A percentile compares a stretch with the other conserved stretches of the same genome.
Conservation (phyloP, 2,888 invertebrate species). For the Parnassius glacialis region DNA sequence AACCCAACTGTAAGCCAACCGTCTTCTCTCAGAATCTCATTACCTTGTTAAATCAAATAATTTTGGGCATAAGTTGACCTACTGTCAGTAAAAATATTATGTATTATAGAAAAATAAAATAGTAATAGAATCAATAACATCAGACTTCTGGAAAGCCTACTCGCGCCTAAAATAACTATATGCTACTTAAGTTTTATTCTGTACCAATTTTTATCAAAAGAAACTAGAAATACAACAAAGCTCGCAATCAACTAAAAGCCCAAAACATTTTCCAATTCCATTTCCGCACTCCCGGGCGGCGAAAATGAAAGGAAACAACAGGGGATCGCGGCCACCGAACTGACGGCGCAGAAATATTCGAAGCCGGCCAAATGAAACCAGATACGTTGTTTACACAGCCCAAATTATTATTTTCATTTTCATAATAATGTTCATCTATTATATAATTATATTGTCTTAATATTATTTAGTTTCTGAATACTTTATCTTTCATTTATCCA, state of each 20-base stretch:
- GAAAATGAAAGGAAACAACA: conserved; percentile 64
- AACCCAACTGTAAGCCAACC: too few species aligned
- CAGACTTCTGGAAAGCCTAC: not conserved
- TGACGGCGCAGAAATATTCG: conserved; percentile 11
- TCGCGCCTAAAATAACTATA: not conserved
- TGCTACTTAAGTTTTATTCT: not conserved
- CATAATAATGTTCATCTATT: too few species aligned
- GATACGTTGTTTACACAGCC: not conserved
- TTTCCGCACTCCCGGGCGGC: conserved; percentile 62
- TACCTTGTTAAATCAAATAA: too few species aligned
- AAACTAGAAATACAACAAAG: conserved; percentile 28
- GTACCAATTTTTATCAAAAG: conserved; percentile 13
- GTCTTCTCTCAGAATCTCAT: too few species aligned
- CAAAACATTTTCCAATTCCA: conserved; percentile 77
- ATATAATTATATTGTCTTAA: too few species aligned
- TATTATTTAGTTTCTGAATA: too few species aligned
- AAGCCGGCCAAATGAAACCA: conserved; percentile 18
- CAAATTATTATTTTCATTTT: too few species aligned
- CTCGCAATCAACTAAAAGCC: conserved; percentile 76
- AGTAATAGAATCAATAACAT: not conserved
- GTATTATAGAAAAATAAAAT: too few species aligned
- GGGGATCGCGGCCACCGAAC: conserved; percentile 39
- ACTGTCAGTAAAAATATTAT: too few species aligned
- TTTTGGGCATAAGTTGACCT: too few species aligned
- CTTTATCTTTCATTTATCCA: too few species aligned